Conservation (phyloP, 2,888 invertebrate genomes). For the Cephus sareptanus region DNA sequence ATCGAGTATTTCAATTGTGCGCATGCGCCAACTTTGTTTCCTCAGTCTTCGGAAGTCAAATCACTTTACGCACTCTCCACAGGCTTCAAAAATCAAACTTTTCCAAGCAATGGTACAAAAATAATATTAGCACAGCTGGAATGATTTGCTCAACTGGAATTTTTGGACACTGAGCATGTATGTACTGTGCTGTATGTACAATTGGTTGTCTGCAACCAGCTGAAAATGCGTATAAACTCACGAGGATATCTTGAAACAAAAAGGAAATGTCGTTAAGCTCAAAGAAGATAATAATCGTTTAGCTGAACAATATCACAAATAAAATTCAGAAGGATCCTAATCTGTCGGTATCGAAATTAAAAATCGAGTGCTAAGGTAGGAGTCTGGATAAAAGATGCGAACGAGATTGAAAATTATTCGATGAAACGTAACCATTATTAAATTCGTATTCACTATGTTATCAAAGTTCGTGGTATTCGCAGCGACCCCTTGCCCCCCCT, state of each 20-base stretch:
- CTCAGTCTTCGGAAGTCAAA: too few relatives aligned
- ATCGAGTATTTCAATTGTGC: too few relatives aligned
- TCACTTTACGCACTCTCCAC: too few relatives aligned
- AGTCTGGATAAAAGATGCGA: background rate
- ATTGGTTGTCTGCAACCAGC: background rate
- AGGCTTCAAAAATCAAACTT: too few relatives aligned
- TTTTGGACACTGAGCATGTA: background rate
- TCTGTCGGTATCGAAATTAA: background rate
- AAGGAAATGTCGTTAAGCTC: conserved; percentile 35
- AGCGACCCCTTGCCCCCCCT: conserved; percentile 30
- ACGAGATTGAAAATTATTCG: background rate
- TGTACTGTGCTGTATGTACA: background rate
- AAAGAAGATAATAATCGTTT: conserved; percentile 43
- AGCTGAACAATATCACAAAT: conserved; percentile 9
- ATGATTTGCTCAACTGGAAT: background rate
- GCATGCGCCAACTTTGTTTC: too few relatives aligned
- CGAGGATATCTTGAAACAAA: background rate
- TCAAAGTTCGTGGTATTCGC: conserved; percentile 7
- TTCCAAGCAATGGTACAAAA: background rate
- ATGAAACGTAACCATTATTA: conserved; percentile 2
- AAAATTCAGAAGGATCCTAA: background rate
- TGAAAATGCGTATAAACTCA: background rate
- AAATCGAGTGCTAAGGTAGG: background rate
- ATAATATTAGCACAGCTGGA: background rate
- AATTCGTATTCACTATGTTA: conserved; percentile 25